Evolutionary conservation across 2,113 vertebrate species (phyloP).

Genomic region (Struthio camelus): DNA sequence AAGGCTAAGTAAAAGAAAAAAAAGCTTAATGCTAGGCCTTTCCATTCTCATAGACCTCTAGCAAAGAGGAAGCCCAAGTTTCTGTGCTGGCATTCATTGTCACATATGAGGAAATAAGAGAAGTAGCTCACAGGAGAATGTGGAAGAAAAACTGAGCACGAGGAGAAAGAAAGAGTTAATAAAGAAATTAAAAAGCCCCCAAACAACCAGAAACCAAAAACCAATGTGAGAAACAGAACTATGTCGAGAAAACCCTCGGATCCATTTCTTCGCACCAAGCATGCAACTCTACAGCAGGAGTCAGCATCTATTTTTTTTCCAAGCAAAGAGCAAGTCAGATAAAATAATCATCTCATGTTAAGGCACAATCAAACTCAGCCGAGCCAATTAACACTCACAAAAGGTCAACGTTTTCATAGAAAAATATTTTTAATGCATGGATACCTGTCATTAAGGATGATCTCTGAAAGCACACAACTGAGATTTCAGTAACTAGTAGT

Average conservation of each 20-base stretch:
- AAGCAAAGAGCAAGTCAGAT: background rate
- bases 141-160: background rate
- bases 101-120: background rate
- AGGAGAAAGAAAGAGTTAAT: background rate
- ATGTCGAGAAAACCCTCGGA: background rate
- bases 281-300: accelerated
- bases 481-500: background rate
- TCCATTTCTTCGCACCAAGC: background rate
- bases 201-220: background rate
- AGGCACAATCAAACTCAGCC: background rate
- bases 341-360: background rate
- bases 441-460: background rate
- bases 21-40: background rate
- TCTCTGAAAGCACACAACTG: background rate
- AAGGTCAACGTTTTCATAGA: background rate
- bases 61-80: background rate
- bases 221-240: background rate
- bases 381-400: background rate
- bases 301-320: background rate
- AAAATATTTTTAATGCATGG: background rate
- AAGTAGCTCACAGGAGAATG: background rate
- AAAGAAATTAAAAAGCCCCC: background rate
- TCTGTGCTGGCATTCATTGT: background rate
- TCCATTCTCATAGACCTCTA: background rate
- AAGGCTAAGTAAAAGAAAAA: background rate